Evolutionary conservation across 2,888 invertebrate species (phyloP).

Genomic region (Eristalinus aeneus): DNA sequence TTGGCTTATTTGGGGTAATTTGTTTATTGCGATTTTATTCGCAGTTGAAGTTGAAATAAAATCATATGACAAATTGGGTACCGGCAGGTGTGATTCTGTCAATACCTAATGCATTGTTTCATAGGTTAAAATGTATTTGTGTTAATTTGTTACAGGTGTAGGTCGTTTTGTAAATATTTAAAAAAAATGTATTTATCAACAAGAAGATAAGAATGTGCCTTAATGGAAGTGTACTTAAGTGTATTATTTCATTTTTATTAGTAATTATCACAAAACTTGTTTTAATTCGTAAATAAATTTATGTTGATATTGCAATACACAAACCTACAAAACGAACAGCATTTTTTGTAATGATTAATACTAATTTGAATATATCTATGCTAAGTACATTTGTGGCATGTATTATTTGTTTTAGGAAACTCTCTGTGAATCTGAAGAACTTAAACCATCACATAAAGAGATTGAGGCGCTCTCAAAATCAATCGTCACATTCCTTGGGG

Average conservation of each 20-base stretch:
- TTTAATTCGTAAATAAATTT: not conserved
- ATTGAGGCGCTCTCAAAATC: constrained; percentile 86
- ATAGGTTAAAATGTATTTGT: not conserved
- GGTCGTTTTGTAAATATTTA: too few species aligned
- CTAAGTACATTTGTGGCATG: not conserved
- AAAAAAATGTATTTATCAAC: too few species aligned
- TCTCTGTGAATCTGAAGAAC: constrained; percentile 86
- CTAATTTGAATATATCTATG: not conserved
- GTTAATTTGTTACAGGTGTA: not conserved
- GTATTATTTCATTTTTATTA: too few species aligned
- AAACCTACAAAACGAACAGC: too few species aligned
- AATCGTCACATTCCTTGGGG: constrained; percentile 86
- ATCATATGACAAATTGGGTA: not conserved
- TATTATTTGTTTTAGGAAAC: constrained; percentile 83
- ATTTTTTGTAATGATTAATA: too few species aligned
- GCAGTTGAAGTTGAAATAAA: not conserved
- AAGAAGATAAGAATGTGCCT: too few species aligned
- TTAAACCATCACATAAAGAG: constrained; percentile 86
- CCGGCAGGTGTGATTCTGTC: not conserved
- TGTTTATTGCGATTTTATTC: not conserved
- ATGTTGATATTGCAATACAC: too few species aligned
- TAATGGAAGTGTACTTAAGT: too few species aligned
- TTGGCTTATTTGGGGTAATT: not conserved
- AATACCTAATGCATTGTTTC: not conserved
- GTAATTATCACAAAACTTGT: too few species aligned